Base-by-base conservation (phyloP, 2,113 vertebrate genomes). In the Phalacrocorax aristotelis region DNA sequence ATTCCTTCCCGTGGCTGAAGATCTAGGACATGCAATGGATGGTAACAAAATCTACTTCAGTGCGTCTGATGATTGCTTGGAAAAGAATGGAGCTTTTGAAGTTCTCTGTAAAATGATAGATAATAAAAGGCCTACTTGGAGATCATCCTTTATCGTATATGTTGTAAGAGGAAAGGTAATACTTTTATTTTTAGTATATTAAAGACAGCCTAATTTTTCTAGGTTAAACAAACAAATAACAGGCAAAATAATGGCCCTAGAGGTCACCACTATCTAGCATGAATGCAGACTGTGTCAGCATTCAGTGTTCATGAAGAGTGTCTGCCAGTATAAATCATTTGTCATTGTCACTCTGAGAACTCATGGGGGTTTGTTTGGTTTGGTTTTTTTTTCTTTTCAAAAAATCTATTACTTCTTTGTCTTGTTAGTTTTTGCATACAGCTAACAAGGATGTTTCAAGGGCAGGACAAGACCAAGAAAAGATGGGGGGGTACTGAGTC, bases 401-500 rank as follows among this genome's bases (percentile, higher is more conserved):
- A 80, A 82, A 95, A 95, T 32, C 42, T 42, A 44, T 1, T 3
- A 60, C 25, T 82, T 32, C 83, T 93, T 96, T 90, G 72, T 89
- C 57, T 77, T 60, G 46, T 23, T 79, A 79, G 66, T 38, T 95
- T 95, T 87, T 95, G 54, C 93, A 95, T 66, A 58, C 10, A 87
- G 72, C 54, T 95, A 95, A 89, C 49, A 57, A 72, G 83, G 40
- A 42, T 29, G 74, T 83, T 93, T 94, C 91, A 96, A 96, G 87
- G 95, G 62, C 93, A 96, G 87, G 87, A 89, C 83, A 94, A 96
- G 77, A 82, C 76, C 70, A 91, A 91, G 57, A 57, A 72, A 87
- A 95, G 65, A 94, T 57, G 58, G 61, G 66, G 91, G 49, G 32
- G 20, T 72, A 36, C 9, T 69, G 66, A 89, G 52, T 52, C 34